Conservation (phyloP, 2,888 invertebrate species). For the Teinopalpus imperialis region DNA sequence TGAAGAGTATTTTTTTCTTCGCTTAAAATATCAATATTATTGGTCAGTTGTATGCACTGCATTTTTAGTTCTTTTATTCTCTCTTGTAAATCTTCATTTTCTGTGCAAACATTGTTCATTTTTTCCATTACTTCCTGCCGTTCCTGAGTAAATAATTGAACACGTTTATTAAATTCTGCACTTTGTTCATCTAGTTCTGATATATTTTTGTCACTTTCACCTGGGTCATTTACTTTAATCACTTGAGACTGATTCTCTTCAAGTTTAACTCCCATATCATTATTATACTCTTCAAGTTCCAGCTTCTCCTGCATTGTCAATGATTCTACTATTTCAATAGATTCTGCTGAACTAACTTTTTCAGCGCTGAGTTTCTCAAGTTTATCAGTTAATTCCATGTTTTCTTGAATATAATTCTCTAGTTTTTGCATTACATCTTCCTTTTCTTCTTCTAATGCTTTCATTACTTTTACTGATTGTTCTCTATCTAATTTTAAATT, state of each 20-base stretch:
- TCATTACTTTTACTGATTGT: slow-evolving; percentile 78
- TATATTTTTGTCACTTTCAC: slow-evolving; percentile 25
- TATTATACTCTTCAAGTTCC: slow-evolving; percentile 86
- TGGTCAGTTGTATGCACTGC: slow-evolving; percentile 73
- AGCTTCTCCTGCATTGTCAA: slow-evolving; percentile 87
- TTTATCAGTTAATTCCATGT: slow-evolving; percentile 87
- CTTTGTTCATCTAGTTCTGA: slow-evolving; percentile 84
- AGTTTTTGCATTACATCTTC: slow-evolving; percentile 82
- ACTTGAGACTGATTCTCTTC: slow-evolving; percentile 33
- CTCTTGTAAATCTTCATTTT: slow-evolving; percentile 80
- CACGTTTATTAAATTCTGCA: slow-evolving; percentile 84
- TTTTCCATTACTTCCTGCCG: slow-evolving; percentile 86
- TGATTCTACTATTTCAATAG: slow-evolving; percentile 88
- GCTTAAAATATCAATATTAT: slow-evolving; percentile 62
- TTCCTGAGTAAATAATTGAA: slow-evolving; percentile 86
- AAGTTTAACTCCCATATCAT: slow-evolving; percentile 51
- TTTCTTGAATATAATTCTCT: slow-evolving; percentile 86
- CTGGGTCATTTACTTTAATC: slow-evolving; percentile 38
- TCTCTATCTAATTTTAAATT: slow-evolving; percentile 76
- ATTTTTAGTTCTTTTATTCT: slow-evolving; percentile 75
- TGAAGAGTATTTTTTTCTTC: slow-evolving; percentile 67
- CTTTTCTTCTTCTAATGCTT: slow-evolving; percentile 82
- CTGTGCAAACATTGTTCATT: slow-evolving; percentile 82
- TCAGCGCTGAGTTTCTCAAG: slow-evolving; percentile 87
- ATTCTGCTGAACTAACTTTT: slow-evolving; percentile 88